phyloP scores from a whole-genome alignment of 2,113 vertebrate species.

The Penelope pileata region DNA sequence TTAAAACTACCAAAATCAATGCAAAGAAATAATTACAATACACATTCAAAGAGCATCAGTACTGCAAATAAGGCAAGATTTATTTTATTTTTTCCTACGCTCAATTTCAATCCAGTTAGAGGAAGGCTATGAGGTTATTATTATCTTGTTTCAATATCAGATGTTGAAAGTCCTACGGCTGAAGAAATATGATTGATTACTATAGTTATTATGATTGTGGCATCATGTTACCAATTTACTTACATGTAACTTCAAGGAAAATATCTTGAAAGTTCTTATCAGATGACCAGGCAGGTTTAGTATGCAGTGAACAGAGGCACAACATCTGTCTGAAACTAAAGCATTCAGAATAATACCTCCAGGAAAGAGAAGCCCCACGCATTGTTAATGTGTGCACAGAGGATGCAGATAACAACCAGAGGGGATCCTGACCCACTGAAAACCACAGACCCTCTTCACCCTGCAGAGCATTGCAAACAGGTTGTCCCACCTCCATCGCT shows the following conservation, averaged over 20 bases:
- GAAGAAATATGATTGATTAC: not conserved
- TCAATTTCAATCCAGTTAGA: slow-evolving; percentile 53
- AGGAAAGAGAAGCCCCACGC: not conserved
- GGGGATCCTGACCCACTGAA: not conserved
- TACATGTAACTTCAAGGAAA: slow-evolving; percentile 22
- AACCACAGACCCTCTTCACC: rapidly evolving
- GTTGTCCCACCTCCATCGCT: rapidly evolving
- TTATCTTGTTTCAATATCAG: slow-evolving; percentile 34
- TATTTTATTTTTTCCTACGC: not conserved
- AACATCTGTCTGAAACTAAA: not conserved
- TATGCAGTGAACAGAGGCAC: not conserved
- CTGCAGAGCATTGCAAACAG: not conserved
- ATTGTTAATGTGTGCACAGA: not conserved
- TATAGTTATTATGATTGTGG: not conserved
- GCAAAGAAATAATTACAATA: slow-evolving; percentile 43
- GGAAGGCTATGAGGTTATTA: slow-evolving; percentile 20
- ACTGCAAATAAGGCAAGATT: not conserved
- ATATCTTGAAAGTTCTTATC: not conserved
- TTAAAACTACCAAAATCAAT: slow-evolving; percentile 51
- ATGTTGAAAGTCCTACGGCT: not conserved
- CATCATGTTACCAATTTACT: slow-evolving; percentile 4
- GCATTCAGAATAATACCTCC: not conserved
- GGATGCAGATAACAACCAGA: not conserved
- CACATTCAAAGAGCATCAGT: not conserved
- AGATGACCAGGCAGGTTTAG: not conserved